These are phyloP conservation scores for Mellivora capensis DNA, from an alignment of 2,113 vertebrate genomes.

Conservation along the genomic window DNA sequence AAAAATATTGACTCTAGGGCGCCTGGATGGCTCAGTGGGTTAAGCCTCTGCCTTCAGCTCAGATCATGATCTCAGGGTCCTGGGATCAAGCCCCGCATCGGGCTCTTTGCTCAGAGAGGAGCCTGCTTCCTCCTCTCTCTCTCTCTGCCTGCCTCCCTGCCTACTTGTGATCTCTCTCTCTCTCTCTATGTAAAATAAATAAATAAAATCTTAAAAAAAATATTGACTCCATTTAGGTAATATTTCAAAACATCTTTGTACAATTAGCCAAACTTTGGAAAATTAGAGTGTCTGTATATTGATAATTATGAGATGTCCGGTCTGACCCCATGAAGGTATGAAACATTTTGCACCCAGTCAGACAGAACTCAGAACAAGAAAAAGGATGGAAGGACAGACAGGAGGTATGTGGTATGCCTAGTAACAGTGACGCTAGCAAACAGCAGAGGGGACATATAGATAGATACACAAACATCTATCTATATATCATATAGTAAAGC, in stretches of 20 bases:
- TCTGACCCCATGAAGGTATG: neutral
- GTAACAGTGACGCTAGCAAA: neutral
- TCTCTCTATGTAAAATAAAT: too few relatives aligned
- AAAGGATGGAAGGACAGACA: neutral
- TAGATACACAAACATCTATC: neutral
- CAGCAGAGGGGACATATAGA: neutral
- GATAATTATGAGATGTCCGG: neutral
- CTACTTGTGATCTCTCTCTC: too few relatives aligned
- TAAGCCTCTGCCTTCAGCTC: too few relatives aligned
- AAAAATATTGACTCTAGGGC: too few relatives aligned
- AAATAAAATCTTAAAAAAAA: too few relatives aligned
- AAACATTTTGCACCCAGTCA: neutral
- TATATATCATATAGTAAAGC: neutral
- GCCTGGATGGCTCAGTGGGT: too few relatives aligned
- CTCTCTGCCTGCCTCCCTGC: too few relatives aligned
- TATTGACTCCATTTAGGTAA: neutral
- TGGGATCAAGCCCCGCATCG: too few relatives aligned
- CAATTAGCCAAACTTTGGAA: neutral
- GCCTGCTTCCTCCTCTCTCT: too few relatives aligned
- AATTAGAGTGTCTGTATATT: neutral
- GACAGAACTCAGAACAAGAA: neutral
- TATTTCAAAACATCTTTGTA: neutral
- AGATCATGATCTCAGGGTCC: too few relatives aligned
- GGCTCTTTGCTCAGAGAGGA: too few relatives aligned
- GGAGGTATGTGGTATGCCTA: neutral